Conservation (phyloP, 2,888 invertebrate genomes). For the Imbricaverruca yamaguchii region DNA sequence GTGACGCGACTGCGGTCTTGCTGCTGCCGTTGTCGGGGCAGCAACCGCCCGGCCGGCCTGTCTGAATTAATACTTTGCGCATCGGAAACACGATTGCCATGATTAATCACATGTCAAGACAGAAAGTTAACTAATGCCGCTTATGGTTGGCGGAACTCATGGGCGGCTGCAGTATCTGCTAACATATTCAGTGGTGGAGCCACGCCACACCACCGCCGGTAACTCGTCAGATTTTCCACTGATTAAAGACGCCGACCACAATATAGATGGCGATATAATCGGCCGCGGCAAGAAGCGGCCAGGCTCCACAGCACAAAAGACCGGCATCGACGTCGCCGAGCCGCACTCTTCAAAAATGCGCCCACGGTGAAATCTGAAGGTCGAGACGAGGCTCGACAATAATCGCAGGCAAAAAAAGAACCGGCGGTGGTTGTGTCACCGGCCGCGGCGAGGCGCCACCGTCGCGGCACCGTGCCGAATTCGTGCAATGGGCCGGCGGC, state of each 20-base stretch:
- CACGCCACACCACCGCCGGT: not conserved
- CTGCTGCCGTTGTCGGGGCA: not conserved
- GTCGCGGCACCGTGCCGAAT: conserved; percentile 7
- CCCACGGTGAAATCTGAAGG: not conserved
- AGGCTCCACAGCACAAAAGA: not conserved
- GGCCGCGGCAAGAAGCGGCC: conserved; percentile 1
- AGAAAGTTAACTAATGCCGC: not conserved
- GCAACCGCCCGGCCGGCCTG: not conserved
- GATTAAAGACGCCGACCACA: conserved; percentile 2
- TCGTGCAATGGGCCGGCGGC: not conserved
- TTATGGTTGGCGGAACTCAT: not conserved
- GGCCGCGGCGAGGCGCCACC: not conserved
- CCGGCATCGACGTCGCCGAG: not conserved
- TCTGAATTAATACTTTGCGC: not conserved
- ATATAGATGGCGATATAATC: not conserved
- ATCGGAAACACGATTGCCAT: not conserved
- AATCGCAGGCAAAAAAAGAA: not conserved
- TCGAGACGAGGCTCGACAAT: not conserved
- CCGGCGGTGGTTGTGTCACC: not conserved
- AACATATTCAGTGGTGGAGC: not conserved
- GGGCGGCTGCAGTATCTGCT: not conserved
- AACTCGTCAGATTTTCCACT: not conserved
- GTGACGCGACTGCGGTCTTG: not conserved
- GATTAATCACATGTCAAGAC: not conserved
- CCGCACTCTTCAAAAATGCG: not conserved